Evolutionary conservation across 2,113 vertebrate species (phyloP).

Genomic region (Pelecanoides urinatrix): DNA sequence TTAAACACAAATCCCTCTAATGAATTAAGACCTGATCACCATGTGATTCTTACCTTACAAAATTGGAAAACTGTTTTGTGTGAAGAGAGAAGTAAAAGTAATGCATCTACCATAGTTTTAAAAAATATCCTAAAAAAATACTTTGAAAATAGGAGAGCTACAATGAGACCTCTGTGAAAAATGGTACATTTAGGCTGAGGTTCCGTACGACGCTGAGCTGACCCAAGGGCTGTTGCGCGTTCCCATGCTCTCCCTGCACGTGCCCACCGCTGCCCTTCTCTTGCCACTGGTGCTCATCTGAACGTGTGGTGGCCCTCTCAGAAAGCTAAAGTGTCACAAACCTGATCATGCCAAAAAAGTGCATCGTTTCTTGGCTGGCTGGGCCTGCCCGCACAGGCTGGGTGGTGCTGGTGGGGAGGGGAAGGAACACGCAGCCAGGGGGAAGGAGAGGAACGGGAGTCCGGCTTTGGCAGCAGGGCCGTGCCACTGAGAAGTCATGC

Average conservation of each 20-base stretch:
- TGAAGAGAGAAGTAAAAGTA: background rate
- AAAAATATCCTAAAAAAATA: background rate
- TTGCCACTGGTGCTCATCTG: background rate
- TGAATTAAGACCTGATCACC: background rate
- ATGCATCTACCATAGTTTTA: background rate
- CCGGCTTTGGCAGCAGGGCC: background rate
- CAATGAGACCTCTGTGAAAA: background rate
- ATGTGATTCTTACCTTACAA: background rate
- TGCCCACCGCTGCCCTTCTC: background rate
- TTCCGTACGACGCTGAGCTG: background rate
- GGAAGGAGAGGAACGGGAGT: background rate
- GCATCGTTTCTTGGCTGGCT: background rate
- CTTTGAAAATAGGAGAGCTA: background rate
- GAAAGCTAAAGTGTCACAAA: background rate
- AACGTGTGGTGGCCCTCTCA: background rate
- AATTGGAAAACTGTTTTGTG: background rate
- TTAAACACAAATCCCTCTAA: background rate
- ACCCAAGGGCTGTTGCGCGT: background rate
- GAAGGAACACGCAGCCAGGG: accelerated
- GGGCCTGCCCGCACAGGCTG: accelerated
- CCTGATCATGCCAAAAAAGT: background rate
- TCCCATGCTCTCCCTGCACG: background rate
- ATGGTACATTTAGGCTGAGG: accelerated
- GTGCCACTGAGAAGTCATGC: background rate
- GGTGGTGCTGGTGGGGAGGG: accelerated